Evolutionary conservation across 1,140 invertebrate genomes (phyloP).

Genomic region (Musca domestica): DNA sequence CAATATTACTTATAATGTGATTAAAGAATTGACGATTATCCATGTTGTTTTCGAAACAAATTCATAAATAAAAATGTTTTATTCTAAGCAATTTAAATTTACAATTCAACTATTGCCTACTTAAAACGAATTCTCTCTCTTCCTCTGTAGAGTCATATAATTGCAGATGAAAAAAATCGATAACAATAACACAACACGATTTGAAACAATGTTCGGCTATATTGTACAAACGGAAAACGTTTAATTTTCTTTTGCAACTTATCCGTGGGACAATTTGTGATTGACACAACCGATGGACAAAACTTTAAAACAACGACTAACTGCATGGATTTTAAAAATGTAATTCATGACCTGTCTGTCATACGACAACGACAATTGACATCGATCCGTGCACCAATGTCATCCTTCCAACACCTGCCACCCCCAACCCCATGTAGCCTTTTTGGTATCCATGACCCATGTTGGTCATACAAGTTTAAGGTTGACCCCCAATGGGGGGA

Average conservation of each 20-base stretch:
- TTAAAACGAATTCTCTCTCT: too few relatives aligned
- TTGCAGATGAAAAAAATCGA: neutral
- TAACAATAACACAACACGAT: neutral
- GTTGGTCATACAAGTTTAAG: too few relatives aligned
- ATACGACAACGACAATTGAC: too few relatives aligned
- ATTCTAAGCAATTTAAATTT: neutral
- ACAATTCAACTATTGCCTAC: too few relatives aligned
- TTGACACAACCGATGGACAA: neutral
- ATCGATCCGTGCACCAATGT: too few relatives aligned
- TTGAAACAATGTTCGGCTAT: neutral
- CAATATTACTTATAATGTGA: slow-evolving; percentile 49
- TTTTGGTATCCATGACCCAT: too few relatives aligned
- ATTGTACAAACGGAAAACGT: neutral
- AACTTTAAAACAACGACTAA: slow-evolving; percentile 14
- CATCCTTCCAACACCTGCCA: too few relatives aligned
- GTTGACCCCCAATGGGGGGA: too few relatives aligned
- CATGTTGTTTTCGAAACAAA: slow-evolving; percentile 30
- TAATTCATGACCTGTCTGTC: too few relatives aligned
- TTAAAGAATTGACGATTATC: slow-evolving; percentile 49
- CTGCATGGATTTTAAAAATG: too few relatives aligned
- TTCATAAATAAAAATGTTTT: neutral
- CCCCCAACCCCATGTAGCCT: too few relatives aligned
- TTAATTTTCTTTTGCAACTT: neutral
- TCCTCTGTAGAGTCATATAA: too few relatives aligned
- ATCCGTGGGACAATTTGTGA: neutral